These are phyloP conservation scores for Chrysocyon brachyurus DNA, from an alignment of 2,797 vertebrate species.

Conservation along the genomic window DNA sequence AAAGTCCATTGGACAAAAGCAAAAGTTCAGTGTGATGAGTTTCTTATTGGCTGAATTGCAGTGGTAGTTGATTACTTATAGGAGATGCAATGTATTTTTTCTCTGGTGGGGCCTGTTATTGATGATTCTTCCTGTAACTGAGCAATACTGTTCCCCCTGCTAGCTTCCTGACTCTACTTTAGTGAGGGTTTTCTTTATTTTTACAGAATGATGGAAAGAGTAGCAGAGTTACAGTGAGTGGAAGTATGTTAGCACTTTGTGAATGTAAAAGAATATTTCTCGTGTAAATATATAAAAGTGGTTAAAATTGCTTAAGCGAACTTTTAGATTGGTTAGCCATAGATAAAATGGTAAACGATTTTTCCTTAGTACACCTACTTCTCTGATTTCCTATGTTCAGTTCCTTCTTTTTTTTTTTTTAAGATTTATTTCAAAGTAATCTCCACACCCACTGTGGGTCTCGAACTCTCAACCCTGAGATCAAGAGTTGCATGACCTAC, in stretches of 20 bases:
- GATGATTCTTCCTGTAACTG: neutral
- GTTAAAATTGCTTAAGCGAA: neutral
- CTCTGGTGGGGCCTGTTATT: neutral
- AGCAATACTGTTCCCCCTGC: neutral
- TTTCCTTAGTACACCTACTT: neutral
- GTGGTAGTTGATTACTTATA: neutral
- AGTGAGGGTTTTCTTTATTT: neutral
- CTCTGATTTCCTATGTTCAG: neutral
- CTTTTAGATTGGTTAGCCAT: neutral
- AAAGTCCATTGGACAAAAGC: neutral
- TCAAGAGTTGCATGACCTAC: neutral
- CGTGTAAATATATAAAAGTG: constrained; percentile 38
- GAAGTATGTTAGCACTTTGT: constrained; percentile 43
- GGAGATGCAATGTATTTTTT: neutral
- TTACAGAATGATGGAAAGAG: neutral
- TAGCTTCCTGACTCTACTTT: neutral
- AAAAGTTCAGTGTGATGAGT: neutral
- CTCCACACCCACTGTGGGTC: neutral
- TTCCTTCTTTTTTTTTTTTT: neutral
- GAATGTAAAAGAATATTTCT: constrained; percentile 54
- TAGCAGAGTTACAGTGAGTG: neutral
- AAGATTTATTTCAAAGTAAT: neutral
- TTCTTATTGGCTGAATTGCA: neutral
- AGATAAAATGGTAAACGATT: neutral
- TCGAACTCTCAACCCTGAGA: neutral